Percentiles rank a stretch among this genome's conserved stretches.
These are phyloP conservation scores for Phoxinus phoxinus DNA, from an alignment of 2,113 vertebrate species.

Conservation along the genomic window DNA sequence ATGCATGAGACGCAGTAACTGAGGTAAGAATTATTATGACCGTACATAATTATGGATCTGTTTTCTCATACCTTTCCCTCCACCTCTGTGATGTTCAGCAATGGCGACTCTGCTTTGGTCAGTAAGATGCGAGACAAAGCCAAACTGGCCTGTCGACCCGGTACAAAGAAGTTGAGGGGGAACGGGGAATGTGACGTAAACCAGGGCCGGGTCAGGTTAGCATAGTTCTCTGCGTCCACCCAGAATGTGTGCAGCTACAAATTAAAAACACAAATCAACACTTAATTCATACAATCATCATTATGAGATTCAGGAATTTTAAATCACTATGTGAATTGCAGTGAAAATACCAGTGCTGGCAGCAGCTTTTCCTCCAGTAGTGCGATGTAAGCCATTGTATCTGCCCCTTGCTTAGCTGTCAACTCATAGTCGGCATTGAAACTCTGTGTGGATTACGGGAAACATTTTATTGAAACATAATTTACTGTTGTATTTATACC, in stretches of 20 bases:
- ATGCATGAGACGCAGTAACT: not conserved
- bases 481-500: too few species aligned
- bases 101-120: slow-evolving; percentile 86
- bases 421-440: slow-evolving; percentile 95
- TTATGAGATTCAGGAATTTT: not conserved
- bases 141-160: slow-evolving; percentile 82
- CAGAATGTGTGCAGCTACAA: slow-evolving; percentile 96
- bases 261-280: slow-evolving; percentile 20
- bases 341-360: slow-evolving; percentile 84
- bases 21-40: not conserved
- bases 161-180: slow-evolving; percentile 88
- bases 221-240: slow-evolving; percentile 96
- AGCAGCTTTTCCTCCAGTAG: slow-evolving; percentile 93
- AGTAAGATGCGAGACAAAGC: slow-evolving; percentile 89
- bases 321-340: not conserved
- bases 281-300: not conserved
- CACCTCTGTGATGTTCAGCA: slow-evolving; percentile 86
- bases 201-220: slow-evolving; percentile 91
- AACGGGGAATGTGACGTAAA: slow-evolving; percentile 92
- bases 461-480: not conserved
- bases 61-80: slow-evolving; percentile 86
- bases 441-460: slow-evolving; percentile 74
- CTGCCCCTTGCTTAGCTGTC: slow-evolving; percentile 92
- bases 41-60: not conserved
- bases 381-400: slow-evolving; percentile 95